Evolutionary conservation across 2,113 vertebrate species (phyloP), one percentile per base, ranked within the genome.

Genomic region (Gymnogyps californianus): DNA sequence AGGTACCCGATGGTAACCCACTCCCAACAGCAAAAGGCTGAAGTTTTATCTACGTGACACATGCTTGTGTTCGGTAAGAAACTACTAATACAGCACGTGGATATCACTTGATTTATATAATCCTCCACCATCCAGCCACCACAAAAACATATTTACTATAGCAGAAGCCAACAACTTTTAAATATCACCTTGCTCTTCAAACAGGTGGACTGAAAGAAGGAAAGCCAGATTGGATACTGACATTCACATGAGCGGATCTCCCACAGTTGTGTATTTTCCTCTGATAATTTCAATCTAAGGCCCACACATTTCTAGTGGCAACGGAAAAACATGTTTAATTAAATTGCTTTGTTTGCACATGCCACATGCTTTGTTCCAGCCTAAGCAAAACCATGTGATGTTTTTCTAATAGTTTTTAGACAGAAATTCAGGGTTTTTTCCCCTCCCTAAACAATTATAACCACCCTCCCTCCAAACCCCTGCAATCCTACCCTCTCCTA

Each of bases 41-140:
- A 9, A 7, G 9, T 2, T 65, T 65, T 4, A 32, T 18, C 80
- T 36, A 2, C 31, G 7, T 0, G 12, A 9, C 69, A 80, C 54
- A 5, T 0, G 28, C 61, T 40, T 51, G 8, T 19, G 11, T 7
- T 47, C 3, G 0, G 1, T 1, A 5, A 51, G 3, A 6, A 71
- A 7, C 25, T 11, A 6, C 52, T 6, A 9, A 3, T 3, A 4
- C 14, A 19, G 81, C 64, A 11, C 0, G 6, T 28, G 70, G 70
- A 0, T 3, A 14, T 24, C 47, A 3, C 72, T 12, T 12, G 47
- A 9, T 36, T n/a, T 4, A 5, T 9, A 3, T 1, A 8, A 22
- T 7, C 78, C 21, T 7, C 26, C 77, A 7, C 57, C 40, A 21
- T 6, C 32, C n/a, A 13, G 62, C 57, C 90, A 61, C 24, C 36